Evolutionary conservation across 1,140 invertebrate species (phyloP).

Genomic region (Brachionus rubens): DNA sequence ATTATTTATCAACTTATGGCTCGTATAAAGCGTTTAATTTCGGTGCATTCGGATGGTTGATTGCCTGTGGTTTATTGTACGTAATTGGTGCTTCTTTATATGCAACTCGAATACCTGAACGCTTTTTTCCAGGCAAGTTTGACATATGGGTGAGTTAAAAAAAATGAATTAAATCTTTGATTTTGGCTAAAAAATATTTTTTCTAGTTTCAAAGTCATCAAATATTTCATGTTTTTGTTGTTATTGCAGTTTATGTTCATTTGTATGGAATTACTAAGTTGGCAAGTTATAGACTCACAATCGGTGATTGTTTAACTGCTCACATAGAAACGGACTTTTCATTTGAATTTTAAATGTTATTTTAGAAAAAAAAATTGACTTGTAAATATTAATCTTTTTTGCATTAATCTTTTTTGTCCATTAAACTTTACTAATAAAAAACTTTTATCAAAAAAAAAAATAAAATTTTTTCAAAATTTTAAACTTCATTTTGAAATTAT

Average conservation of each 20-base stretch:
- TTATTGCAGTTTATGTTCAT: conserved; percentile 95
- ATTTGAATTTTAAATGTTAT: conserved; percentile 25
- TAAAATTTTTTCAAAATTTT: no score
- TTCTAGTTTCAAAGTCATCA: conserved; percentile 89
- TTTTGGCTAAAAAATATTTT: neutral
- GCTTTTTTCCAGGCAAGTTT: conserved; percentile 97
- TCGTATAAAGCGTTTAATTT: conserved; percentile 63
- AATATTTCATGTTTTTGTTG: conserved; percentile 94
- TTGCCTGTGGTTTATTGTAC: conserved; percentile 91
- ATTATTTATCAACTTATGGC: conserved; percentile 63
- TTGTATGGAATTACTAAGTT: conserved; percentile 96
- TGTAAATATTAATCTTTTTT: neutral
- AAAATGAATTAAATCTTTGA: neutral
- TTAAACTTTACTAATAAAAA: no score
- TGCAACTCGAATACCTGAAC: conserved; percentile 87
- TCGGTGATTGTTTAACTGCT: conserved; percentile 41
- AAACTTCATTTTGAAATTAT: no score
- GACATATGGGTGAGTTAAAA: conserved; percentile 68
- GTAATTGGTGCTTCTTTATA: conserved; percentile 91
- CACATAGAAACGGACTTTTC: conserved; percentile 37
- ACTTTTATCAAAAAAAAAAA: no score
- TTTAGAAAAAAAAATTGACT: neutral
- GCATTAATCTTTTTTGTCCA: neutral
- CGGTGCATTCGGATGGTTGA: conserved; percentile 90
- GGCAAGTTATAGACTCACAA: conserved; percentile 71